Conservation (phyloP, 2,888 invertebrate genomes). For the Elmis aenea region DNA sequence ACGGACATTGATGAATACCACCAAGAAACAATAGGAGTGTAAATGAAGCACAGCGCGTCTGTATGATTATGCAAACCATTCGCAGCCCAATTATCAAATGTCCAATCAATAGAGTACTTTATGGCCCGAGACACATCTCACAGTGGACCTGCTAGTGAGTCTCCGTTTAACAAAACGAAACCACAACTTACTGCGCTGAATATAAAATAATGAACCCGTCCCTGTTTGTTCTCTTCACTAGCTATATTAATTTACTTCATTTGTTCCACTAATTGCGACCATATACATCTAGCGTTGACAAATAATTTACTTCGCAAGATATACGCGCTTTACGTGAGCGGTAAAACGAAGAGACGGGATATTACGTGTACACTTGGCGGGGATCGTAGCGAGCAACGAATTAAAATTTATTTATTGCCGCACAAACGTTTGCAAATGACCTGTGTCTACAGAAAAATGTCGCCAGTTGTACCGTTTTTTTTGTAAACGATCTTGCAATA, state of each 20-base stretch:
- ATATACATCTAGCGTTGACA: conserved; percentile 19
- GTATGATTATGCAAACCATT: conserved; percentile 24
- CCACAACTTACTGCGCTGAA: conserved; percentile 18
- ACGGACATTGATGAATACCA: no score
- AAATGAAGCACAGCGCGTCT: conserved; percentile 23
- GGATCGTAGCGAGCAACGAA: no score
- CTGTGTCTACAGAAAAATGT: no score
- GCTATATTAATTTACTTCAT: conserved; percentile 35
- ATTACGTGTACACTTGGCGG: no score
- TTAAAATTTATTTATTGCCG: no score
- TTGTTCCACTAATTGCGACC: conserved; percentile 30
- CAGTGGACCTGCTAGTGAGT: no score
- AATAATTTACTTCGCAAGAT: conserved; percentile 21
- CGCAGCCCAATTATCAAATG: conserved; percentile 25
- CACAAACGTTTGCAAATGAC: no score
- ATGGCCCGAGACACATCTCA: no score
- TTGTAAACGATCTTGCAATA: no score
- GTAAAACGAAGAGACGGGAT: background rate
- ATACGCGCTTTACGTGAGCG: conserved; percentile 15
- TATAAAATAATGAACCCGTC: conserved; percentile 31
- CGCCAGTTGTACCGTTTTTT: no score
- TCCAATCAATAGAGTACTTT: conserved; percentile 22
- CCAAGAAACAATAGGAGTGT: conserved; percentile 23
- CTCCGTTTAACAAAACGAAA: background rate
- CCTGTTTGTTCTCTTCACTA: conserved; percentile 32